Evolutionary conservation across 2,113 vertebrate species (phyloP).

Genomic region (Nannobrachium achirus): DNA sequence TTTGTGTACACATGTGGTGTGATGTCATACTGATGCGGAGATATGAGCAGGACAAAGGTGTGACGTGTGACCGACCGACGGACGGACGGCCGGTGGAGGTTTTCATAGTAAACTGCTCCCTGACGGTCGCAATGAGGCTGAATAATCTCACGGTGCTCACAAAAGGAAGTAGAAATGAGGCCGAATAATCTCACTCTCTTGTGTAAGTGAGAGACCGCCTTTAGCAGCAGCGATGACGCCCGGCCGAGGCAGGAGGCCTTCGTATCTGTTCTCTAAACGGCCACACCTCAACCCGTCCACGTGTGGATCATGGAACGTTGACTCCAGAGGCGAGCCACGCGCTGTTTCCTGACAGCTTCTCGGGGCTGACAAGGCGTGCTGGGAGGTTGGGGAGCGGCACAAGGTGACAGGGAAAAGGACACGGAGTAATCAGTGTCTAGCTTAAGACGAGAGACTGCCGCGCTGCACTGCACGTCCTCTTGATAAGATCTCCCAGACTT

Average conservation of each 20-base stretch:
- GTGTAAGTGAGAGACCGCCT: no score
- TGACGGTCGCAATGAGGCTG: no score
- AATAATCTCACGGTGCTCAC: no score
- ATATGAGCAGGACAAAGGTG: no score
- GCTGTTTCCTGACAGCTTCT: conserved; percentile 29
- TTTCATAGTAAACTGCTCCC: no score
- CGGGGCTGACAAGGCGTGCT: conserved; percentile 17
- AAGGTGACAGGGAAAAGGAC: conserved; percentile 44
- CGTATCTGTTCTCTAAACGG: no score
- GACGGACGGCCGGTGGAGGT: no score
- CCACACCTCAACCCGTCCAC: no score
- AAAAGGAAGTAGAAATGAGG: no score
- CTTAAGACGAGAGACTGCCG: conserved; percentile 30
- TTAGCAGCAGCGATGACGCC: conserved; percentile 12
- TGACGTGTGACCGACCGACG: no score
- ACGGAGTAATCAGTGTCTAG: conserved; percentile 31
- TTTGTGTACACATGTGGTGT: no score
- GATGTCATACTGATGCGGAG: no score
- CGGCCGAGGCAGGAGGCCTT: not conserved
- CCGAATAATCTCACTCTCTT: not conserved
- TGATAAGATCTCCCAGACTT: conserved; percentile 40
- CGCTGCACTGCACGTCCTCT: conserved; percentile 17
- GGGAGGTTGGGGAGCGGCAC: conserved; percentile 20
- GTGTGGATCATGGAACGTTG: conserved; percentile 28
- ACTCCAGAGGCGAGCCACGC: conserved; percentile 35